A percentile compares a stretch with the other conserved stretches of the same genome.
These are phyloP conservation scores for Acanthisitta chloris DNA, from an alignment of 2,113 vertebrate species.

Conservation along the genomic window DNA sequence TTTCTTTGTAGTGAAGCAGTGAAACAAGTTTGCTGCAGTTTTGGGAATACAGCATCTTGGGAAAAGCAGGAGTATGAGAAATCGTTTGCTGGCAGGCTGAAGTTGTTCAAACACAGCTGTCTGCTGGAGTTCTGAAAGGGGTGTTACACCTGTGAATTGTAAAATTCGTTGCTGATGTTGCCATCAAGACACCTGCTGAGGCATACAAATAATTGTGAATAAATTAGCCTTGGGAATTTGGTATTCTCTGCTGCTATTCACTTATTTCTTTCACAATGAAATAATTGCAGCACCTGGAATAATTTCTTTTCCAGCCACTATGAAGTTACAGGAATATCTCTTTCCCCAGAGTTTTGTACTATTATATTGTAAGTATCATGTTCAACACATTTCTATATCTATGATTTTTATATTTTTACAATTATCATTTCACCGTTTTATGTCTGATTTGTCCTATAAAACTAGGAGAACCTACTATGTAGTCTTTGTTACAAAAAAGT, in stretches of 20 bases:
- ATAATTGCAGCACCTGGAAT: not conserved
- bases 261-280: not conserved
- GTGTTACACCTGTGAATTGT: not conserved
- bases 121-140: not conserved
- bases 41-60: not conserved
- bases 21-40: not conserved
- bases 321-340: not conserved
- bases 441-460: not conserved
- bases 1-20: not conserved
- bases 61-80: not conserved
- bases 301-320: not conserved
- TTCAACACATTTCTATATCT: not conserved
- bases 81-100: not conserved
- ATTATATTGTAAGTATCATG: not conserved
- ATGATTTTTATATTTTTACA: not conserved
- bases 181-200: not conserved
- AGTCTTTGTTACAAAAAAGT: not conserved
- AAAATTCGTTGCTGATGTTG: not conserved
- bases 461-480: not conserved
- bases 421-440: not conserved
- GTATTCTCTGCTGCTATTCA: not conserved
- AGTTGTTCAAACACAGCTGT: slow-evolving; percentile 10
- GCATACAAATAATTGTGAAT: slow-evolving; percentile 1
- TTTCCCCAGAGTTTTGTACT: not conserved
- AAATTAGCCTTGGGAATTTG: not conserved